Evolutionary conservation across 2,797 vertebrate species (phyloP).

Genomic region (Sebastes minor): DNA sequence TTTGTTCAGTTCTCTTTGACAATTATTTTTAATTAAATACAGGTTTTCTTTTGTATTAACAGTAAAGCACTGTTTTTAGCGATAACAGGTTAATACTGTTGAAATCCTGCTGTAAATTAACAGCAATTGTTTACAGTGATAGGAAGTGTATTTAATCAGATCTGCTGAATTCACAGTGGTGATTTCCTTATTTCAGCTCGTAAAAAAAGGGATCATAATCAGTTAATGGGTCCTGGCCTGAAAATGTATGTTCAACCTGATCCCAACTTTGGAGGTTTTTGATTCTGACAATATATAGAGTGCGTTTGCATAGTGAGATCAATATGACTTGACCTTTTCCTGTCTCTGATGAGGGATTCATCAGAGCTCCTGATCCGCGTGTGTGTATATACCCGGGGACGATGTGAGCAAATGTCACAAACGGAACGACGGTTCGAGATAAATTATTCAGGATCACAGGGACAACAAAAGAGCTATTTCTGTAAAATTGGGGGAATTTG

Average conservation of each 20-base stretch:
- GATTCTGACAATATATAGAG: slow-evolving; percentile 49
- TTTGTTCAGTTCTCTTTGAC: neutral
- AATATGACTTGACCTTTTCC: slow-evolving; percentile 81
- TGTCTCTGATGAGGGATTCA: slow-evolving; percentile 67
- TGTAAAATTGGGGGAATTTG: slow-evolving; percentile 39
- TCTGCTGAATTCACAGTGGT: neutral
- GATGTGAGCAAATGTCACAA: slow-evolving; percentile 81
- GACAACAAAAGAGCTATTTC: slow-evolving; percentile 67
- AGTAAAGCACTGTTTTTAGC: no score
- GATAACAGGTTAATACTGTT: no score
- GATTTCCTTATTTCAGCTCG: neutral
- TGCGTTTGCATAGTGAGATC: slow-evolving; percentile 69
- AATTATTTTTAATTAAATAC: no score
- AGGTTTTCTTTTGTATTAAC: no score
- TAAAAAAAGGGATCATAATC: neutral
- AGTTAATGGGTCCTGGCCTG: slow-evolving; percentile 2
- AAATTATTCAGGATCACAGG: slow-evolving; percentile 77
- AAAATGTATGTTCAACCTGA: slow-evolving; percentile 51
- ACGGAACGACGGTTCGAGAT: slow-evolving; percentile 48
- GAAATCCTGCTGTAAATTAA: no score
- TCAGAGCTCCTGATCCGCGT: slow-evolving; percentile 28
- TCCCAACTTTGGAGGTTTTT: slow-evolving; percentile 50
- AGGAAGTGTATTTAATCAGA: neutral
- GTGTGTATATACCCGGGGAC: slow-evolving; percentile 63
- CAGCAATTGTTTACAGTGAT: no score